Base-by-base conservation (phyloP, 2,888 invertebrate species). In the Hartigia nigra region DNA sequence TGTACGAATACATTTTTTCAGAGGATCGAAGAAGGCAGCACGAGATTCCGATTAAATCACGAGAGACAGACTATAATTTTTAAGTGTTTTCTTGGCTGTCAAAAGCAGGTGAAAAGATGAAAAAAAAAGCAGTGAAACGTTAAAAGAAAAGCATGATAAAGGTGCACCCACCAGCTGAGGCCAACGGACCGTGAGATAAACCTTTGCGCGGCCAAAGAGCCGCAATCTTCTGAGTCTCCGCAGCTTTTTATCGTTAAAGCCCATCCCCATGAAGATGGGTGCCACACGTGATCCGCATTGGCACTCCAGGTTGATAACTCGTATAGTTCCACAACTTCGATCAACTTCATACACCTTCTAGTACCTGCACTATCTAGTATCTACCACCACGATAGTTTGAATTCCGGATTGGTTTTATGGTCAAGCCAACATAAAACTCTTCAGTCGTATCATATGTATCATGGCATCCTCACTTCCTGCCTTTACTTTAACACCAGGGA, bases 201-300 rank as follows among this genome's bases (percentile, higher is more conserved):
- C 93, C 89, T 94, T 94, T 81, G 94, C 94, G 86, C 94, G 92
- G 87, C 94, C 94, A 89, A 94, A 94, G 87, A 94, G 93, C 87
- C 93, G 92, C 89, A 94, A 93, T 86, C 93, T 92, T 86, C 93
- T 91, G 83, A 93, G 90, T 86, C 93, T 92, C 88, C 92, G 92
- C 91, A 93, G 92, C 88, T 93, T 93, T 90, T 92, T 93, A 87
- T 93, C 92, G 91, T 92, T 92, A 88, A 93, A 92, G 85, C 93
- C 93, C 93, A 92, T 92, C 86, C 89, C 91, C 90, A 88, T 86
- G 86, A 90, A 90, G 87, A 88, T 88, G 89, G 91, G 91, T 86
- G 89, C 84, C 82, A 90, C 90, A 86, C 90, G 90, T 87, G 91
- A 90, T 88, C 89, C 90, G 86, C 91, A 91, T 90, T 90, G 90